Conservation (phyloP, 2,888 invertebrate genomes). For the Cancer borealis region DNA sequence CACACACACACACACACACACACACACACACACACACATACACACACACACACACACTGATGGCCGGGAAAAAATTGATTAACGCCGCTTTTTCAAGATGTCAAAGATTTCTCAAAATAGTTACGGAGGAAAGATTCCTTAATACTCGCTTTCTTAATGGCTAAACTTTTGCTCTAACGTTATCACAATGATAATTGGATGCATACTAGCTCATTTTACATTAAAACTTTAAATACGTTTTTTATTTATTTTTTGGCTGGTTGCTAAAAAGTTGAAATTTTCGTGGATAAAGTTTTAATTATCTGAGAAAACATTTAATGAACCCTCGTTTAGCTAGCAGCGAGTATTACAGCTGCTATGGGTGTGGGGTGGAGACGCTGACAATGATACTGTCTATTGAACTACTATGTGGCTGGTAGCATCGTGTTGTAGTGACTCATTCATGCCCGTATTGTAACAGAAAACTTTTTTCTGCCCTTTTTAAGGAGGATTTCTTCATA, state of each 20-base stretch:
- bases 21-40: background rate
- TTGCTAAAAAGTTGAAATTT: slow-evolving; percentile 48
- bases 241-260: background rate
- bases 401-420: background rate
- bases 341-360: slow-evolving; percentile 11
- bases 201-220: slow-evolving; percentile 55
- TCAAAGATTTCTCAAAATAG: slow-evolving; percentile 14
- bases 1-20: background rate
- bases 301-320: slow-evolving; percentile 53
- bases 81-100: background rate
- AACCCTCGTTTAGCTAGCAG: slow-evolving; percentile 42
- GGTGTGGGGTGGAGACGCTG: background rate
- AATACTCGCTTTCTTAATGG: slow-evolving; percentile 42
- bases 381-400: too few species aligned
- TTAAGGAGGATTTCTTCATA: too few species aligned
- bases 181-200: slow-evolving; percentile 56
- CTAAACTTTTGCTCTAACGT: slow-evolving; percentile 45
- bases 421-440: background rate
- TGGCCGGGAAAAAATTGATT: background rate
- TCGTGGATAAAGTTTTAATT: slow-evolving; percentile 54
- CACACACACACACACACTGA: background rate
- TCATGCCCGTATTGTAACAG: background rate
- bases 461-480: background rate
- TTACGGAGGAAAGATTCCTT: slow-evolving; percentile 14
- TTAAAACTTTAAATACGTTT: slow-evolving; percentile 49